phyloP scores from a whole-genome alignment of 2,888 invertebrate species.

The Eilema sororculum region DNA sequence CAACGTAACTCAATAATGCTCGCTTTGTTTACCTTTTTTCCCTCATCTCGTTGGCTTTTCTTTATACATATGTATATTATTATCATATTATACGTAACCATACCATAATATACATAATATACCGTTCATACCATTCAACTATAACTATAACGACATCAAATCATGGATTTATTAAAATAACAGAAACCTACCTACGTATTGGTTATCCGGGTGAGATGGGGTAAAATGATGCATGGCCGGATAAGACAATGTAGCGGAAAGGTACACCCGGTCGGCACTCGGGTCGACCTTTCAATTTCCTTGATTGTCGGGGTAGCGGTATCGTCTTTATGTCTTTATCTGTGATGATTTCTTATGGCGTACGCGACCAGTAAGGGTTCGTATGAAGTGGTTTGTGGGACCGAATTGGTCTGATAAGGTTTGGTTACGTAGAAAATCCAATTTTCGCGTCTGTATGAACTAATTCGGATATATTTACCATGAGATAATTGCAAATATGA shows the following conservation, averaged over 20 bases:
- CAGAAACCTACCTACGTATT: conserved; percentile 58
- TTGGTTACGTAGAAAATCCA: conserved; percentile 16
- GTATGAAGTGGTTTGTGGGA: conserved; percentile 43
- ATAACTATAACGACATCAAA: conserved; percentile 35
- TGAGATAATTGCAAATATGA: not conserved
- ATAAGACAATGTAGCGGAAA: conserved; percentile 77
- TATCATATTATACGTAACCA: too few species aligned
- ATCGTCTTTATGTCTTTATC: conserved; percentile 67
- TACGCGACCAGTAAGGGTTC: conserved; percentile 41
- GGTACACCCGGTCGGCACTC: conserved; percentile 61
- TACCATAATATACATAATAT: too few species aligned
- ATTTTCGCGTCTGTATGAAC: conserved; percentile 21
- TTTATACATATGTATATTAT: too few species aligned
- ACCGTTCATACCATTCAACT: not conserved
- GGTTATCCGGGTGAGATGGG: conserved; percentile 63
- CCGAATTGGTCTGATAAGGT: conserved; percentile 39
- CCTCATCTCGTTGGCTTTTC: too few species aligned
- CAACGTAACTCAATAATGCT: too few species aligned
- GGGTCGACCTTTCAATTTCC: conserved; percentile 82
- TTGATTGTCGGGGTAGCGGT: conserved; percentile 66
- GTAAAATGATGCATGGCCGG: conserved; percentile 76
- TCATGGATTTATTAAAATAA: conserved; percentile 69
- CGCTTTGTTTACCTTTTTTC: too few species aligned
- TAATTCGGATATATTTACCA: not conserved
- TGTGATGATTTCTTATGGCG: conserved; percentile 63